Base-by-base conservation (phyloP, 2,113 vertebrate species). In the Brachyistius frenatus region DNA sequence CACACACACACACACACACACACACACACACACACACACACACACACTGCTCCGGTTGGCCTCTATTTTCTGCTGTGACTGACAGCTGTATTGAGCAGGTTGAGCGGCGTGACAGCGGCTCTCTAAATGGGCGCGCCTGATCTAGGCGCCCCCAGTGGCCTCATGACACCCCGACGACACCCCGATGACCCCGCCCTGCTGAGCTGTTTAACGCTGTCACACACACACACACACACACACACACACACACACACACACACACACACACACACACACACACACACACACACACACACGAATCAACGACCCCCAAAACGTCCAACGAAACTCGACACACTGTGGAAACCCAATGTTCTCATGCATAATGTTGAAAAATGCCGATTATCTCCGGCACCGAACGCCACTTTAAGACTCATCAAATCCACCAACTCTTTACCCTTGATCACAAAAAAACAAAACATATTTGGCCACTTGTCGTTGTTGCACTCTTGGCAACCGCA, bases 31-130 rank as follows among this genome's bases (percentile, higher is more conserved):
- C 37, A 15, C 14, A 50, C 49, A 5, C 49, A 47, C 53, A 73
- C 55, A 57, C 7, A 30, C 35, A 14, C 37, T 10, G 35, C 47
- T 14, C 66, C 31, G 33, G 66, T 58, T 66, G 13, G 60, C 58
- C 46, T 77, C 63, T 73, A 60, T 73, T 50, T 60, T 69, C 75
- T 39, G 67, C 55, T 47, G 44, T 84, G 90, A 92, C 49, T 93
- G 89, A 89, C 90, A 85, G 90, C 67, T 84, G 79, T 52, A 83
- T 89, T 88, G 91, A 88, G 79, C 55, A 1, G 39, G 46, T 33
- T 79, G 80, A 87, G 70, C 7, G 44, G 76, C 1, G 58, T 84
- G 84, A 83, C 86, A 64, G 39, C 0, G 3, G 41, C 54, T 67
- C 71, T 83, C 80, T 66, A 77, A 68, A 37, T 32, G 46, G 31